Conservation (phyloP, 2,797 vertebrate genomes). For the Poeciliopsis gracilis region DNA sequence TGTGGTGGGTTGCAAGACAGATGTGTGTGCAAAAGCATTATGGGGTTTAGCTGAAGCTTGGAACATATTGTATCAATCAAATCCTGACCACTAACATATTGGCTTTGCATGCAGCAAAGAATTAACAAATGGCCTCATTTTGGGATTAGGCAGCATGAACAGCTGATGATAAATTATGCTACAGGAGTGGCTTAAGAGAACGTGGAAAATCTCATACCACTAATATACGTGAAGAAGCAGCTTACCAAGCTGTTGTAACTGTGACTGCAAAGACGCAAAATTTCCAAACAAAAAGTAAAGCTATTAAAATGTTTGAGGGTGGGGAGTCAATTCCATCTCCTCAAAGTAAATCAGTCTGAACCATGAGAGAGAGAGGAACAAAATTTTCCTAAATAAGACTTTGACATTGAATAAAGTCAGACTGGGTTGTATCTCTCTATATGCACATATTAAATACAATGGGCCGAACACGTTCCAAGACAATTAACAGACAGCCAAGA, state of each 20-base stretch:
- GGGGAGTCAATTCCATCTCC: background rate
- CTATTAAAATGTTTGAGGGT: background rate
- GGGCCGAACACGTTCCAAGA: conserved; percentile 11
- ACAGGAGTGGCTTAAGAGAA: conserved; percentile 1
- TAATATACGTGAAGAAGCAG: background rate
- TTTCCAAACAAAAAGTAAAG: background rate
- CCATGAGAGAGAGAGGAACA: background rate
- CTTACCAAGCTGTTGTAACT: background rate
- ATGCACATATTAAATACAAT: conserved; percentile 1
- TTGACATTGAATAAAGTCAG: conserved; percentile 1
- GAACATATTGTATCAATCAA: conserved; percentile 28
- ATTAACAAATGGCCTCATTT: conserved; percentile 18
- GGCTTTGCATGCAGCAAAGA: conserved; percentile 8
- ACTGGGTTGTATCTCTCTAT: background rate
- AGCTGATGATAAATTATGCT: conserved; percentile 6
- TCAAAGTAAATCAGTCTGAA: background rate
- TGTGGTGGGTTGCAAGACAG: conserved; percentile 4
- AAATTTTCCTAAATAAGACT: background rate
- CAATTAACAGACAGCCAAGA: conserved; percentile 19
- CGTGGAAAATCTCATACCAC: background rate
- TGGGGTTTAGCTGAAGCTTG: background rate
- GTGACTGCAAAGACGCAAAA: background rate
- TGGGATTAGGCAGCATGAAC: conserved; percentile 8
- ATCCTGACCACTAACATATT: conserved; percentile 21
- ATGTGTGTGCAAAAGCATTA: conserved; percentile 5